phyloP scores from a whole-genome alignment of 2,113 vertebrate species.

The Pluvialis apricaria region DNA sequence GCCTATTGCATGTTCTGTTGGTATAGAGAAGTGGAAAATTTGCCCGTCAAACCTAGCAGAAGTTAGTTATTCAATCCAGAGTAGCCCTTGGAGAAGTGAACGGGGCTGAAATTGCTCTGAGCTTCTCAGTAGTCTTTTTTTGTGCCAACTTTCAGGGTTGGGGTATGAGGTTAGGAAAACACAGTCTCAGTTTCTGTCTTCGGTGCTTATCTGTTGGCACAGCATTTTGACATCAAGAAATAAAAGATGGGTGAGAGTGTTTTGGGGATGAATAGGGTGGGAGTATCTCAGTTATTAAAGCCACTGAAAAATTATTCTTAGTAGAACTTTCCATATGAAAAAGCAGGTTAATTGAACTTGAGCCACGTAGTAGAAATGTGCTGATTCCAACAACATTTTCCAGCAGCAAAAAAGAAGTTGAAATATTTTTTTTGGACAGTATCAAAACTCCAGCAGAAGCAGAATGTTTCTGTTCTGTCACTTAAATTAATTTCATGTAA shows the following conservation, averaged over 20 bases:
- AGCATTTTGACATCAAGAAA: background rate
- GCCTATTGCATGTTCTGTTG: background rate
- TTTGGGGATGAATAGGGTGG: background rate
- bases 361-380: slow-evolving; percentile 27
- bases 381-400: slow-evolving; percentile 25
- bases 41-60: background rate
- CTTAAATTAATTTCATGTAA: background rate
- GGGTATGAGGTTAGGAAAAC: background rate
- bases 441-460: background rate
- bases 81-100: background rate
- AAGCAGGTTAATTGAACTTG: background rate
- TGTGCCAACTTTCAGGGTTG: background rate
- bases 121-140: background rate
- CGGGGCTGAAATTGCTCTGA: background rate
- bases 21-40: background rate
- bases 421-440: slow-evolving; percentile 31
- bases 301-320: background rate
- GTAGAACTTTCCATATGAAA: background rate
- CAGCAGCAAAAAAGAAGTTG: background rate
- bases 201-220: background rate
- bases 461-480: background rate
- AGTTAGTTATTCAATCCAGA: background rate
- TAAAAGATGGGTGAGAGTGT: background rate
- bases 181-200: background rate
- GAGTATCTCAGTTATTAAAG: background rate